These are phyloP conservation scores for Anthonomus grandis DNA, from an alignment of 1,140 invertebrate genomes.

Conservation along the genomic window DNA sequence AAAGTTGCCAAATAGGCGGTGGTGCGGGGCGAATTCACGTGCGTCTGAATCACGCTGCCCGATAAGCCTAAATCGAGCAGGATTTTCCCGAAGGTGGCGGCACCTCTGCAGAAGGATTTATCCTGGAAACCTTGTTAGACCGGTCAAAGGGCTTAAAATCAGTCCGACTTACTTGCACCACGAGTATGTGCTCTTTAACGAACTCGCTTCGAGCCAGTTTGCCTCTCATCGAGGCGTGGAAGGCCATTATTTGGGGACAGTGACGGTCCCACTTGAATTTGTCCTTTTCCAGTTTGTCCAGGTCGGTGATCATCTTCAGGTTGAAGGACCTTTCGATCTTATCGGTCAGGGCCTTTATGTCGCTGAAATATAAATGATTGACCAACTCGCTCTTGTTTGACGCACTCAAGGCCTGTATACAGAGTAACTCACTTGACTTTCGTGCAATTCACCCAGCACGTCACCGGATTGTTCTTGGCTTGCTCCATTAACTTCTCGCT, in stretches of 20 bases:
- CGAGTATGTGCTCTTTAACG: conserved; percentile 57
- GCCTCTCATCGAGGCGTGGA: conserved; percentile 58
- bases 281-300: conserved; percentile 48
- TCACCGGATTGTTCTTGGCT: conserved; percentile 59
- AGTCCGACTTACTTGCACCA: conserved; percentile 58
- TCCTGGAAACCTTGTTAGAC: conserved; percentile 54
- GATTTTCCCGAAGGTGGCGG: conserved; percentile 64
- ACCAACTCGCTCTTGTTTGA: too few species aligned
- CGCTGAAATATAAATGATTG: too few species aligned
- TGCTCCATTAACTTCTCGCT: conserved; percentile 61
- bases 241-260: conserved; percentile 67
- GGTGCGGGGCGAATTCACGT: conserved; percentile 68
- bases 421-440: conserved; percentile 57
- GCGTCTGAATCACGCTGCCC: conserved; percentile 72
- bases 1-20: conserved; percentile 70
- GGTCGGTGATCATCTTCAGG: conserved; percentile 38
- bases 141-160: neutral
- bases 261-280: conserved; percentile 64
- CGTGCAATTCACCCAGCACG: conserved; percentile 73
- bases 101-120: conserved; percentile 70
- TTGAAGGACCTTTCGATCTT: conserved; percentile 32
- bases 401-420: too few species aligned
- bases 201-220: conserved; percentile 57
- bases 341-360: conserved; percentile 29
- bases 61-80: conserved; percentile 60